Evolutionary conservation across 2,888 invertebrate genomes (phyloP).

Genomic region (Scaptomyza tumidula): DNA sequence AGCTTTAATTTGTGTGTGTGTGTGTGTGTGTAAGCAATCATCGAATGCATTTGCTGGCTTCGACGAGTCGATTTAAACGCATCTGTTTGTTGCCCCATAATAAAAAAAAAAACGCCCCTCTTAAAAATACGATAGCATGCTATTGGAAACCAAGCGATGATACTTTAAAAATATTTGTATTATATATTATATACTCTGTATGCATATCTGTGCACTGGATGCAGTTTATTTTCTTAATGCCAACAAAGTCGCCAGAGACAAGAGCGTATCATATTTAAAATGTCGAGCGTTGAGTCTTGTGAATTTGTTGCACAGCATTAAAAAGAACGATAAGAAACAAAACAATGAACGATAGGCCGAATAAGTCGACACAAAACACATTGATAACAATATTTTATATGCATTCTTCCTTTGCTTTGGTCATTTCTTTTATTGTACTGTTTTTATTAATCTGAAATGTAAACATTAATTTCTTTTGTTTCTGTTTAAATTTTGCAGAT

Average conservation of each 20-base stretch:
- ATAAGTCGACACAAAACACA: conserved; percentile 12
- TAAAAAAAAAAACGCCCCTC: conserved; percentile 45
- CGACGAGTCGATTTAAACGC: conserved; percentile 25
- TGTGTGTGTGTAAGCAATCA: conserved; percentile 17
- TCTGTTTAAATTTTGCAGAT: conserved; percentile 89
- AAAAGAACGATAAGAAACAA: conserved; percentile 25
- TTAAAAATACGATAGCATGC: conserved; percentile 26
- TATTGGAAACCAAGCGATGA: conserved; percentile 15
- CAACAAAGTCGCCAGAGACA: conserved; percentile 13
- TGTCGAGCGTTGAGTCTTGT: conserved; percentile 13
- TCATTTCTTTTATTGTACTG: neutral
- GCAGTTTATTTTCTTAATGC: neutral
- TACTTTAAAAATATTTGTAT: conserved; percentile 22
- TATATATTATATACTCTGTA: neutral
- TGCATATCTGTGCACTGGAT: neutral
- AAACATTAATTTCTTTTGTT: conserved; percentile 12
- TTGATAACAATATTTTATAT: conserved; percentile 25
- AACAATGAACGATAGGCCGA: conserved; percentile 25
- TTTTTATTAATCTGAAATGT: conserved; percentile 4
- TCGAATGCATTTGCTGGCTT: conserved; percentile 27
- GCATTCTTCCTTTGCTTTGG: neutral
- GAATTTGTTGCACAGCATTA: conserved; percentile 13
- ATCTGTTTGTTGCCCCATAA: conserved; percentile 33
- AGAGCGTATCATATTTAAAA: conserved; percentile 24
- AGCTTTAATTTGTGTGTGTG: neutral